These are phyloP conservation scores for Drusus annulatus DNA, from an alignment of 1,140 invertebrate species.

Conservation along the genomic window DNA sequence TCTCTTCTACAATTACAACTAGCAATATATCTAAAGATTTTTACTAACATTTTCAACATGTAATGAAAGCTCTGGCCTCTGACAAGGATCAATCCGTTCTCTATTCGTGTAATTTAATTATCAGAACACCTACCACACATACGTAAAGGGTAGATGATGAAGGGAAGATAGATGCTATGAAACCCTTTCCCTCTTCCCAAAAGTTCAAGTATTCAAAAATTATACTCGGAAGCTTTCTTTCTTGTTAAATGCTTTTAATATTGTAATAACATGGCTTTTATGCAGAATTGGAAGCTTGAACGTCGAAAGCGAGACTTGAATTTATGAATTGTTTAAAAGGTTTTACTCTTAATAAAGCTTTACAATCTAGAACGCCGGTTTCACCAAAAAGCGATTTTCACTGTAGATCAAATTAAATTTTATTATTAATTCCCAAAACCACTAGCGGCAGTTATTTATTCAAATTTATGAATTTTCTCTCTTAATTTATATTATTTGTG, in stretches of 20 bases:
- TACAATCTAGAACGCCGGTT: neutral
- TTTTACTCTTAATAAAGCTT: neutral
- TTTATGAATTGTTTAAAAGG: constrained; percentile 4
- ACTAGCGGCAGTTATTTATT: neutral
- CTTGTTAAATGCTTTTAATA: constrained; percentile 6
- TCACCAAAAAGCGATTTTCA: too few relatives aligned
- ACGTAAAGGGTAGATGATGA: too few relatives aligned
- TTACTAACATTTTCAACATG: neutral
- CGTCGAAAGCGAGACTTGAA: neutral
- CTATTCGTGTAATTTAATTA: constrained; percentile 22
- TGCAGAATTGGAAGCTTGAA: neutral
- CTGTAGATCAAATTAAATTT: too few relatives aligned
- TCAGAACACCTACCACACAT: constrained; percentile 1
- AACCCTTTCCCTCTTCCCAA: neutral
- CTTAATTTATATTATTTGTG: neutral
- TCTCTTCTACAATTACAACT: too few relatives aligned
- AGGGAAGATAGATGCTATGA: too few relatives aligned
- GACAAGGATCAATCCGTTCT: neutral
- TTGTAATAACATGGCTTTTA: constrained; percentile 2
- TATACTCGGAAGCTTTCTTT: neutral
- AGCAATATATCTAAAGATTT: too few relatives aligned
- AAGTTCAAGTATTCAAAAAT: neutral
- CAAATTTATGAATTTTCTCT: constrained; percentile 43
- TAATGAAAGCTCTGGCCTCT: constrained; percentile 16
- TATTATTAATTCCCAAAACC: neutral